These are phyloP conservation scores for Solen grandis DNA, from an alignment of 1,140 invertebrate species.

Conservation along the genomic window DNA sequence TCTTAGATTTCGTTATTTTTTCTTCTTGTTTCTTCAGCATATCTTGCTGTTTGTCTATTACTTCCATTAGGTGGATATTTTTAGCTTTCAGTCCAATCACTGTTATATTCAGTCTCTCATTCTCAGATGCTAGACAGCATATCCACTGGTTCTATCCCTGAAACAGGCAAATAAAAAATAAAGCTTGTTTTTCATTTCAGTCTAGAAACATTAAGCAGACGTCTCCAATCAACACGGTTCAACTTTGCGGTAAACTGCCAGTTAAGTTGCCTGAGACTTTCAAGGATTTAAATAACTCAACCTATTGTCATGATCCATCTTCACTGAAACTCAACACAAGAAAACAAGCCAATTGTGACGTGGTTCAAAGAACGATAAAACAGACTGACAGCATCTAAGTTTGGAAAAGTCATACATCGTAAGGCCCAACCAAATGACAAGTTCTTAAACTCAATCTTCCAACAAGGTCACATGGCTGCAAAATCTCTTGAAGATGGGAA, in stretches of 20 bases:
- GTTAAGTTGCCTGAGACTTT: background rate
- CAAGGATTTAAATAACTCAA: background rate
- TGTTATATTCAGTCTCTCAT: background rate
- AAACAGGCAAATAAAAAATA: background rate
- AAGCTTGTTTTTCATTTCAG: background rate
- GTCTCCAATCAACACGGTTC: background rate
- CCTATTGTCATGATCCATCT: background rate
- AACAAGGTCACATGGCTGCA: background rate
- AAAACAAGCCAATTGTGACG: background rate
- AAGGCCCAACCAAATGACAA: constrained; percentile 6
- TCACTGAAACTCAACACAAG: background rate
- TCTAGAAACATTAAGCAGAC: background rate
- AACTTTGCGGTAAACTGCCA: background rate
- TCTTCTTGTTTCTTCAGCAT: background rate
- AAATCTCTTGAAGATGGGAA: background rate
- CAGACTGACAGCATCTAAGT: constrained; percentile 19
- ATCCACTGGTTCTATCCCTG: background rate
- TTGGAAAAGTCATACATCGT: constrained; percentile 23
- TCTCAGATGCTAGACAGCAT: constrained; percentile 35
- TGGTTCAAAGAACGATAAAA: background rate
- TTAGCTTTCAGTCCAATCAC: background rate
- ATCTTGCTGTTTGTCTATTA: background rate
- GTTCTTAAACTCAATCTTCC: background rate
- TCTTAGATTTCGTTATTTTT: background rate
- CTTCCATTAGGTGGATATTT: background rate